A percentile compares a stretch with the other conserved stretches of the same genome.
phyloP scores from a whole-genome alignment of 53 echinoderm and acorn worm genomes.

The Pentamera pediparva region DNA sequence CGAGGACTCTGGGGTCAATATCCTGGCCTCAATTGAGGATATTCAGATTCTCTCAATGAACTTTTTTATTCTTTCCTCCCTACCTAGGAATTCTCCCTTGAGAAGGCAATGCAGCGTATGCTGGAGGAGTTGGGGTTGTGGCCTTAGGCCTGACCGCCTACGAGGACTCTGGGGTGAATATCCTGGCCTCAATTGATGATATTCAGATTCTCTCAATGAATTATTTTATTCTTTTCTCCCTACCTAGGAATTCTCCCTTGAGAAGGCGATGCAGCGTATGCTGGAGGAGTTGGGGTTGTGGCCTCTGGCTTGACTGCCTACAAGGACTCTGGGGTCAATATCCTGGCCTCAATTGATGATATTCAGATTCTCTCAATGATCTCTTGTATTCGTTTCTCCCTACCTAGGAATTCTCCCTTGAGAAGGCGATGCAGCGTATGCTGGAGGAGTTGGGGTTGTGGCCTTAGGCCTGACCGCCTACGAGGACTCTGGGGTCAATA shows the following conservation, averaged over 20 bases:
- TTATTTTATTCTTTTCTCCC: constrained; percentile 92
- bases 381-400: constrained; percentile 65
- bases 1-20: constrained; percentile 86
- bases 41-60: too few species aligned
- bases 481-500: constrained; percentile 92
- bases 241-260: constrained; percentile 92
- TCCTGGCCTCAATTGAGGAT: too few species aligned
- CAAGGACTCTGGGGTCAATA: constrained; percentile 87
- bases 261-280: constrained; percentile 94
- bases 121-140: constrained; percentile 79
- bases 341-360: constrained; percentile 91
- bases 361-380: constrained; percentile 98
- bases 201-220: constrained; percentile 99
- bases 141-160: constrained; percentile 73
- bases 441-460: constrained; percentile 79
- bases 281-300: constrained; percentile 77
- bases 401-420: constrained; percentile 98
- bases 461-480: constrained; percentile 73
- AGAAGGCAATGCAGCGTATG: constrained; percentile 96
- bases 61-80: constrained; percentile 78
- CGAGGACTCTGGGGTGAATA: constrained; percentile 92
- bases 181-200: constrained; percentile 95
- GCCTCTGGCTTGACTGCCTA: constrained; percentile 71
- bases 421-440: constrained; percentile 96
- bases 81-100: constrained; percentile 98